Base-by-base conservation (phyloP, 1,140 invertebrate species). In the Elymnias hypermnestra region DNA sequence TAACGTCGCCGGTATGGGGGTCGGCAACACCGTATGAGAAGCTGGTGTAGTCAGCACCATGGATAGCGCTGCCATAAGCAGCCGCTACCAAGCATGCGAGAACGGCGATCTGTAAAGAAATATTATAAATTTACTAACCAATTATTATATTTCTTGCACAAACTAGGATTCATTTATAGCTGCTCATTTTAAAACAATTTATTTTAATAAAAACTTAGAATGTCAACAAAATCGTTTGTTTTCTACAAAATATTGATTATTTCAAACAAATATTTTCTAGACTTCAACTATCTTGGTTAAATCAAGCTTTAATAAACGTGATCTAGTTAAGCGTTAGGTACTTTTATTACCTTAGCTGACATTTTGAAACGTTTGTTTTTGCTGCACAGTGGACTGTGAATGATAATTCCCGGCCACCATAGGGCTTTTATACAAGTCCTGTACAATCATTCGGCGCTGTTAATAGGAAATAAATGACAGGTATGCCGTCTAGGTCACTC, bases 1-100 rank as follows among this genome's bases (percentile, higher is more conserved):
- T 88, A n/a, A 83, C 68, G 43, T 88, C 87, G 10, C 89, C 85
- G 56, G 78, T 89, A 67, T 79, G 73, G 2, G 83, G 75, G 66
- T 88, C 87, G 0, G 69, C 56, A 0, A 88, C 86, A 25, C 71
- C 72, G 46, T 88, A 88, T 6, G 81, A 74, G 64, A 73, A 79
- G 57, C 69, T 75, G 39, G 17, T 36, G 39, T 42, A 39, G 6
- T 25, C 23, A n/a, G n/a, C n/a, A n/a, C n/a, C n/a, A n/a, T n/a
- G n/a, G n/a, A n/a, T 60, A 26, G 63, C 69, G 60, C 76, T 79
- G 50, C 66, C 66, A 4, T 69, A 63, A 19, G 69, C 74, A 38
- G 68, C 67, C 7, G 74, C 78, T 50, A 83, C 78, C 57, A 79
- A 63, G 36, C 71, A 38, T 61, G 75, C 77, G 40, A 79, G 57